Conservation (phyloP, 2,113 vertebrate genomes). For the Indri indri region DNA sequence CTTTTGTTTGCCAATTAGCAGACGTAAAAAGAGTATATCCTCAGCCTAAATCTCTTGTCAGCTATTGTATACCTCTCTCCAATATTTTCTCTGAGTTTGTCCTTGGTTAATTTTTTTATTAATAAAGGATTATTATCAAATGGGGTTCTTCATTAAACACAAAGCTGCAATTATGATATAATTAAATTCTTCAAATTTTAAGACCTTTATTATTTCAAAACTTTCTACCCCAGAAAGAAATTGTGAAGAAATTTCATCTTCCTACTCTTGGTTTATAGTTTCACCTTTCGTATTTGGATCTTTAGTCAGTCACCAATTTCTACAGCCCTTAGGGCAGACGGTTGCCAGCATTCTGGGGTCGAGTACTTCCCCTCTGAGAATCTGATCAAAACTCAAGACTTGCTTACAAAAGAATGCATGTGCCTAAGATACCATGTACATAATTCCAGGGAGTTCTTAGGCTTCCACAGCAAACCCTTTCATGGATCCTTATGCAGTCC, state of each 20-base stretch:
- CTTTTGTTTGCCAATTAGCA: background rate
- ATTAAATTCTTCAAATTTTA: background rate
- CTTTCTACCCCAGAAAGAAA: background rate
- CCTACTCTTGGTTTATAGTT: background rate
- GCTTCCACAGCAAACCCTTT: background rate
- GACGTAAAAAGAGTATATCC: background rate
- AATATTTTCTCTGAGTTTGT: background rate
- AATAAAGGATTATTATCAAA: no score
- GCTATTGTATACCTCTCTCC: background rate
- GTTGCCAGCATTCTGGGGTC: background rate
- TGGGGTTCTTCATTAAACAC: background rate
- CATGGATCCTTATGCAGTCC: background rate
- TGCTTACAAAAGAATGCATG: background rate
- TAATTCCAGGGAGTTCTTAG: background rate
- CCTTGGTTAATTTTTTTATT: background rate
- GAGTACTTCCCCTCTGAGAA: background rate
- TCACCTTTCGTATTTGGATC: background rate
- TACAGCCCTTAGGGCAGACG: background rate
- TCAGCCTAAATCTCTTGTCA: background rate
- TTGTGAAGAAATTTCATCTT: background rate
- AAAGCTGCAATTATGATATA: constrained; percentile 3
- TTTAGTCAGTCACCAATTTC: background rate
- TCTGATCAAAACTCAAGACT: background rate
- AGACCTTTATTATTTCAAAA: background rate
- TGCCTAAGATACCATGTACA: background rate